phyloP scores from a whole-genome alignment of 2,888 invertebrate genomes.

The Xestobium rufovillosum region DNA sequence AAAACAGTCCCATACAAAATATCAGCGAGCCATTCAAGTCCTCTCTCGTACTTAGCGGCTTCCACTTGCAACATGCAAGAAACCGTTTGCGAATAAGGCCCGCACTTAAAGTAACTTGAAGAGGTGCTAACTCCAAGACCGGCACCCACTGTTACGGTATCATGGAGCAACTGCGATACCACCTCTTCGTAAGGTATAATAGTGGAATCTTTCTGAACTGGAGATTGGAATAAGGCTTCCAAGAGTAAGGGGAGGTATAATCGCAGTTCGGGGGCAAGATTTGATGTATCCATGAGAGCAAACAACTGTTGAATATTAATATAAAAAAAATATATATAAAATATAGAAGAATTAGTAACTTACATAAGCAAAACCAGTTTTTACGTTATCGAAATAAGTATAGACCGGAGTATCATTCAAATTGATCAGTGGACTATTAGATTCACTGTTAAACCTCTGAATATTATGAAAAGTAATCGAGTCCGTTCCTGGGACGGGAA shows the following conservation, averaged over 20 bases:
- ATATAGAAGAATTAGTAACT: constrained; percentile 36
- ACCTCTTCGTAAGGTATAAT: constrained; percentile 61
- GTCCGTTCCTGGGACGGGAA: constrained; percentile 68
- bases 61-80: constrained; percentile 67
- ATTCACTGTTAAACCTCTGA: constrained; percentile 41
- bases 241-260: constrained; percentile 68
- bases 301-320: constrained; percentile 55
- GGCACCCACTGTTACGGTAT: constrained; percentile 66
- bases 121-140: constrained; percentile 37
- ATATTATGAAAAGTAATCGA: constrained; percentile 62
- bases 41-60: constrained; percentile 59
- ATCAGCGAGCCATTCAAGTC: constrained; percentile 70
- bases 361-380: constrained; percentile 80
- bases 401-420: constrained; percentile 61
- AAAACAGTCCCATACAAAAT: constrained; percentile 65
- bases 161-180: constrained; percentile 68
- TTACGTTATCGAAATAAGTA: constrained; percentile 70
- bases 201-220: constrained; percentile 52
- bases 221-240: constrained; percentile 69
- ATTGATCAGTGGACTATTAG: constrained; percentile 47
- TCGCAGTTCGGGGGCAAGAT: constrained; percentile 51
- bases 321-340: constrained; percentile 26
- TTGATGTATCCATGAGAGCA: constrained; percentile 62
- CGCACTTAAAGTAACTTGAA: constrained; percentile 57
- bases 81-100: constrained; percentile 62